Base-by-base conservation (phyloP, 2,888 invertebrate genomes). In the Calephelis perditalis region DNA sequence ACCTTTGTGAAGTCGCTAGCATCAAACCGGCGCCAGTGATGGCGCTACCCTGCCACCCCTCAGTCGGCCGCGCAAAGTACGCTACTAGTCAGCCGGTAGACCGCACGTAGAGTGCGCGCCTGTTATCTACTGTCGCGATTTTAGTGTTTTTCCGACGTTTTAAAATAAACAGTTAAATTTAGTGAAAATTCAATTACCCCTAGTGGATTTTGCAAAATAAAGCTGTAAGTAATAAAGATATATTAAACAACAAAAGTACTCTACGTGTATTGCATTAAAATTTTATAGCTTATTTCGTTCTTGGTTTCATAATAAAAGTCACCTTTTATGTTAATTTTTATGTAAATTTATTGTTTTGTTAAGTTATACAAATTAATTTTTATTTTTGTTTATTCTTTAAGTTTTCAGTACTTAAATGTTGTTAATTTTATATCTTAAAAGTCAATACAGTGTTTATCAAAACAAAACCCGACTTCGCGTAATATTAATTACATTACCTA, bases 121-220 rank as follows among this genome's bases (percentile, higher is more conserved):
- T 47, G 47, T 12, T 2, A 3, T 47, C 15, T 15, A 15, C 8
- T 8, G 3, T 2, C 7, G 47, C 12, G 15, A 26, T 47, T 26
- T 15, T 15, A 47, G 3, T 47, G 47, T 26, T 47, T 3, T 15
- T 47, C 47, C 47, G 15, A 47, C 26, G 26, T 26, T 47, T 47
- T 15, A 15, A 47, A 9, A 47, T 12, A 47, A 12, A 15, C 15
- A 15, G 4, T 47, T 47, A 7, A 47, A 47, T n/a, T n/a, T 12
- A 47, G 47, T 47, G 47, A 15, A 47, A 7, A 15, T 47, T 47
- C 9, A 8, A 47, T 47, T 8, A 47, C 12, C 8, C 15, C 15
- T 26, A 15, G 47, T 47, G 47, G 47, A 47, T 47, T 47, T 47
- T 47, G 47, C 47, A 5, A 47, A 15, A 47, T 15, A 47, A 47